Evolutionary conservation across 1,140 invertebrate species (phyloP).

Genomic region (Drosophila ercepeae): DNA sequence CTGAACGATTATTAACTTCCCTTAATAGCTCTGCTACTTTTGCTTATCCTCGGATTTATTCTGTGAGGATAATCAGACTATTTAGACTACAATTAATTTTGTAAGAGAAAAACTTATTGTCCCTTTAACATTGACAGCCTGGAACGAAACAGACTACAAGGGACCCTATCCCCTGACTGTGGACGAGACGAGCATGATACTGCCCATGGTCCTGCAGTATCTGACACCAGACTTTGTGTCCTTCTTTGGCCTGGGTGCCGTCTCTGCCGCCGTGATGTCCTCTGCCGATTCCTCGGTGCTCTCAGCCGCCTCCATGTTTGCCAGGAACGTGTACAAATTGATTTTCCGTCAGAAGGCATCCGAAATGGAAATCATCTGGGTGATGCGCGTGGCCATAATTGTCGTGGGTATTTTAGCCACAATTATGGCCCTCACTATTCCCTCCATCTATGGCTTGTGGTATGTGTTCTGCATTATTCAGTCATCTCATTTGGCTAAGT

Average conservation of each 20-base stretch:
- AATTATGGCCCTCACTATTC: conserved; percentile 97
- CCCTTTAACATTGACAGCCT: conserved; percentile 87
- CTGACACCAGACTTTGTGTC: conserved; percentile 97
- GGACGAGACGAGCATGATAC: conserved; percentile 94
- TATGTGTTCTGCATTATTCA: conserved; percentile 83
- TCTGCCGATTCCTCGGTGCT: conserved; percentile 98
- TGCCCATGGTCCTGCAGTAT: conserved; percentile 98
- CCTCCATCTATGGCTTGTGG: conserved; percentile 99
- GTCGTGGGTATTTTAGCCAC: conserved; percentile 97
- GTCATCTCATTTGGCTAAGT: conserved; percentile 52
- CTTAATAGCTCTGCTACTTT: too few species aligned
- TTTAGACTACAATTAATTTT: background rate
- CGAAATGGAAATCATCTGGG: conserved; percentile 98
- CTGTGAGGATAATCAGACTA: too few species aligned
- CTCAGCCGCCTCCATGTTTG: conserved; percentile 99
- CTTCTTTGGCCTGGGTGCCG: conserved; percentile 98
- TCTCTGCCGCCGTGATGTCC: conserved; percentile 99
- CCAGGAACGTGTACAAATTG: conserved; percentile 98
- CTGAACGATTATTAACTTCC: background rate
- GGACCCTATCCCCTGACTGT: conserved; percentile 89
- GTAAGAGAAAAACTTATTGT: background rate
- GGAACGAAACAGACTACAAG: conserved; percentile 95
- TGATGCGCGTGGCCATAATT: conserved; percentile 97
- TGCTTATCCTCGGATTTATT: background rate
- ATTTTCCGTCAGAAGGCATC: conserved; percentile 97